phyloP scores from a whole-genome alignment of 2,888 invertebrate species.

The Esperia sulphurella region DNA sequence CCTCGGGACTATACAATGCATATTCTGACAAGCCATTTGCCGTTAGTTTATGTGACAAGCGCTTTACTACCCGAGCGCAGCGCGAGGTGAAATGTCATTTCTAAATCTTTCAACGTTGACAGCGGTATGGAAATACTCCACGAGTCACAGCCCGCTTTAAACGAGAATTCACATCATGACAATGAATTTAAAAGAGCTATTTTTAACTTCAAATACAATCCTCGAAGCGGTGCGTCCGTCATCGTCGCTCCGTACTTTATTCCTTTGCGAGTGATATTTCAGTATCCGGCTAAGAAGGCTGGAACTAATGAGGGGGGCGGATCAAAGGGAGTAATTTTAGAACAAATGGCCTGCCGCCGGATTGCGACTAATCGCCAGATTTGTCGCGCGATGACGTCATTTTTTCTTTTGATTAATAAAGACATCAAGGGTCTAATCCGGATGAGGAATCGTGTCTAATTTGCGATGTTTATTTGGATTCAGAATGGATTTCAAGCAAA shows the following conservation, averaged over 20 bases:
- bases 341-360: constrained; percentile 32
- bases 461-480: not conserved
- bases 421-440: not conserved
- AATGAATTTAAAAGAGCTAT: not conserved
- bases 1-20: no score
- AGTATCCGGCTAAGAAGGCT: not conserved
- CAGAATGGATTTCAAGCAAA: no score
- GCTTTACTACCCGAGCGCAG: no score
- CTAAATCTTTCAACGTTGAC: not conserved
- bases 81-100: not conserved
- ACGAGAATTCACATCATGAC: not conserved
- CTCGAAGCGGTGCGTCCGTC: not conserved
- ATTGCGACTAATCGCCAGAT: constrained; percentile 24
- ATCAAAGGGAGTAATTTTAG: constrained; percentile 36
- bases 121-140: not conserved
- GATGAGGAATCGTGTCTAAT: not conserved
- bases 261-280: not conserved
- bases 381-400: constrained; percentile 16
- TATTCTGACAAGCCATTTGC: no score
- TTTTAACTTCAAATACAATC: not conserved
- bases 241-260: not conserved
- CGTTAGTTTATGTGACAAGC: no score
- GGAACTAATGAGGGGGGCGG: constrained; percentile 22
- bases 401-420: constrained; percentile 3
- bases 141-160: not conserved